phyloP scores from a whole-genome alignment of 2,113 vertebrate species.

The Ginglymostoma cirratum region DNA sequence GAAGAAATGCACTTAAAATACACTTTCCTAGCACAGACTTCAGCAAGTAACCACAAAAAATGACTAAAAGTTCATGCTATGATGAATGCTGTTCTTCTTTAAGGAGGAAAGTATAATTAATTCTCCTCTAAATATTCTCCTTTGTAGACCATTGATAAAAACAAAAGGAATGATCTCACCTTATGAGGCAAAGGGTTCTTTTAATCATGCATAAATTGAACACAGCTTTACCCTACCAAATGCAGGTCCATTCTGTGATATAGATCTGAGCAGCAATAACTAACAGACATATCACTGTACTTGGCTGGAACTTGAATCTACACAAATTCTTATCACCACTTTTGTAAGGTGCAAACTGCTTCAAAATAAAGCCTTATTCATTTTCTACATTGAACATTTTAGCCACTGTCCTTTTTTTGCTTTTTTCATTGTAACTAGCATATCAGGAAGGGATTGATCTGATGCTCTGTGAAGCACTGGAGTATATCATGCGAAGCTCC shows the following conservation, averaged over 20 bases:
- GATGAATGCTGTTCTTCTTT: background rate
- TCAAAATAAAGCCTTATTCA: background rate
- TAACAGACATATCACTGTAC: background rate
- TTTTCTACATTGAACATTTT: background rate
- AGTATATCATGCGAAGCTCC: background rate
- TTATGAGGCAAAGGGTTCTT: background rate
- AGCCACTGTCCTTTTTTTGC: background rate
- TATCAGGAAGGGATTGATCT: background rate
- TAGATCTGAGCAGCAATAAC: background rate
- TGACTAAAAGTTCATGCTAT: background rate
- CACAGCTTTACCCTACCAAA: background rate
- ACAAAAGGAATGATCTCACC: background rate
- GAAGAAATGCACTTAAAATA: background rate
- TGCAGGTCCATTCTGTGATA: background rate
- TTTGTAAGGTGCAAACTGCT: background rate
- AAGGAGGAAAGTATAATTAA: background rate
- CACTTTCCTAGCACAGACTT: background rate
- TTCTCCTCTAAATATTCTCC: background rate
- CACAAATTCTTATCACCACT: background rate
- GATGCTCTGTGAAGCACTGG: background rate
- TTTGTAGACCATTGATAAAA: background rate
- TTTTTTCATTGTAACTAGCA: background rate
- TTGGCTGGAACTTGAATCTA: background rate
- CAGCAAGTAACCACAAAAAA: background rate
- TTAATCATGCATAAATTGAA: background rate